Evolutionary conservation across 2,113 vertebrate species (phyloP), one percentile per base, ranked within the genome.

Genomic region (Sitta europaea): DNA sequence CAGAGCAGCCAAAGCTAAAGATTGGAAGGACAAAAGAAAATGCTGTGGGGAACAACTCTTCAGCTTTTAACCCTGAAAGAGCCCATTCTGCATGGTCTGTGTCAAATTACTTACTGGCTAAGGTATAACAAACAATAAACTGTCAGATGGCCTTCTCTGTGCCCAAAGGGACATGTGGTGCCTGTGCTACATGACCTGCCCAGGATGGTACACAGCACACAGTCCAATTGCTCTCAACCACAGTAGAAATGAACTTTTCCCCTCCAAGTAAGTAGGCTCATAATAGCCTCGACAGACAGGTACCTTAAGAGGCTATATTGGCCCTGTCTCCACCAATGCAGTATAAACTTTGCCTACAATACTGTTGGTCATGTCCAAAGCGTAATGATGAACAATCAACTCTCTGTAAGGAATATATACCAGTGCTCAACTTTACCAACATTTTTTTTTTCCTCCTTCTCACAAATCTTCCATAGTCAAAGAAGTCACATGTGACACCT

Each of bases 1-100:
- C 89, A 88, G 63, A 80, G 36, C 40, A 83, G 80, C 78, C 27
- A 73, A 95, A 94, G 72, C 48, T 74, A 68, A 96, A 92, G 83
- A 78, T 29, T 29, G 47, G 63, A 93, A 94, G 88, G 86, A 96
- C 73, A 71, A 88, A 95, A 70, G 85, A 87, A 28, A 23, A 88
- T 3, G 5, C 20, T 45, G 57, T 62, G 27, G 47, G 61, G 36
- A 53, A 51, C 6, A 55, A 35, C 54, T 78, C 77, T 47, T 63
- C 48, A 40, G 42, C 42, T 86, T 94, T 81, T 77, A 88, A 93
- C 58, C n/a, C 89, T 87, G 47, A 42, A 67, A 79, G 45, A 67
- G 33, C 45, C 73, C 77, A 14, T 35, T 55, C 62, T 31, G 35
- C 35, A 57, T 0, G 1, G 24, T 29, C 63, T 55, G 21, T 59